Base-by-base conservation (phyloP, 1,140 invertebrate species). In the Daktulosphaira vitifoliae region DNA sequence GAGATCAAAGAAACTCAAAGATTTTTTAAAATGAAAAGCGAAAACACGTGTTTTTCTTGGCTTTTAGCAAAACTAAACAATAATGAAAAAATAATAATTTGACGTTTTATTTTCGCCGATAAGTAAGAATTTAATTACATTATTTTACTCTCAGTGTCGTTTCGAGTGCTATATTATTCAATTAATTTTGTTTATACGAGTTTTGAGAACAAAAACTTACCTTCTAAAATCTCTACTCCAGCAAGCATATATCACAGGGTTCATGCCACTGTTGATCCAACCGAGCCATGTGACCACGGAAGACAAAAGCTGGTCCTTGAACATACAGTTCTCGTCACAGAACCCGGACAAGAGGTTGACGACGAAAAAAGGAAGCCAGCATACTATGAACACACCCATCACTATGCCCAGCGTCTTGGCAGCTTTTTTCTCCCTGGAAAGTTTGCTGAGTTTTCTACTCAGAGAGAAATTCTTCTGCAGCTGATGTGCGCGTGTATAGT, bases 221-320 rank as follows among this genome's bases (percentile, higher is more conserved):
- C 92, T 88, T 78, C 93, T 81, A 77, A 97, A 97, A 74, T 98
- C 94, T 73, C 88, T 82, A 75, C 90, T 95, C 89, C 92, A 96
- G 72, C 90, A 96, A 2, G 93, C 92, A 76, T 98, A 98, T 71
- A 98, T 98, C 54, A 96, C 88, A 1, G 93, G 93, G 79, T 96
- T 97, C 90, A 97, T 94, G 33, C 90, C 88, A 23, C 94, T 98
- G 78, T 99, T 99, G 71, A 98, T 90, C 90, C 97, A 99, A 49
- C 96, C 96, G 3, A 98, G 82, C 96, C 96, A 99, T 37, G 93
- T 97, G 38, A 98, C 90, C 23, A 97, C 84, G 13, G 90, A 89
- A 66, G 90, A 90, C 3, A 97, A 86, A 44, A 94, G 83, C 71
- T 95, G 87, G 71, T 91, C 89, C 65, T 95, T 85, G 73, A 84